phyloP scores from a whole-genome alignment of 2,113 vertebrate genomes.

The Poeciliopsis turrubarensis region DNA sequence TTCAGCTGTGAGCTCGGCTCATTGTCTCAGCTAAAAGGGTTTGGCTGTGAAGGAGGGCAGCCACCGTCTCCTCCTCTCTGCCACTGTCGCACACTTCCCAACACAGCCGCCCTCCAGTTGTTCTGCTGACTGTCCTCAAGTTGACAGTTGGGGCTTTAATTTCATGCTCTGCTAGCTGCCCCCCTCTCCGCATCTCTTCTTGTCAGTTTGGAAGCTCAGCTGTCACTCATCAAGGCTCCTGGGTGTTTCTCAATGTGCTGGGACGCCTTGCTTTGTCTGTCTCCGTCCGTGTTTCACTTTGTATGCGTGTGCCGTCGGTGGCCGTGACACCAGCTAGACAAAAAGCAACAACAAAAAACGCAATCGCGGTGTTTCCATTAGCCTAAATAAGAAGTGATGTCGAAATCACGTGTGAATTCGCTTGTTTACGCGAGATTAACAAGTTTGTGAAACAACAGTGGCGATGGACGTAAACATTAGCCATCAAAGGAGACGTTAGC shows the following conservation, averaged over 20 bases:
- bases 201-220: constrained; percentile 44
- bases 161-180: constrained; percentile 71
- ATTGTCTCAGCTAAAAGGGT: background rate
- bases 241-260: constrained; percentile 25
- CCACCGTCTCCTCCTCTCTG: background rate
- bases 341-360: too few relatives aligned
- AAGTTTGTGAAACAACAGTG: too few relatives aligned
- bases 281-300: constrained; percentile 8
- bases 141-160: constrained; percentile 74
- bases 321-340: too few relatives aligned
- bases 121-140: constrained; percentile 38
- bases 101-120: constrained; percentile 19
- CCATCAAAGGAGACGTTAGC: too few relatives aligned
- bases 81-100: constrained; percentile 8
- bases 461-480: too few relatives aligned
- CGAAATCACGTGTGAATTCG: too few relatives aligned
- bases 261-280: constrained; percentile 22
- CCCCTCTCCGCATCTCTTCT: constrained; percentile 10
- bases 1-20: background rate
- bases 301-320: background rate
- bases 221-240: constrained; percentile 64
- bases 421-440: too few relatives aligned
- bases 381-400: too few relatives aligned
- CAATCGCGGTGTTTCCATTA: too few relatives aligned
- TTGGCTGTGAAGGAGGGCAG: background rate